These are phyloP conservation scores for Epinephelus malabaricus DNA, from an alignment of 2,797 vertebrate species.

Conservation along the genomic window DNA sequence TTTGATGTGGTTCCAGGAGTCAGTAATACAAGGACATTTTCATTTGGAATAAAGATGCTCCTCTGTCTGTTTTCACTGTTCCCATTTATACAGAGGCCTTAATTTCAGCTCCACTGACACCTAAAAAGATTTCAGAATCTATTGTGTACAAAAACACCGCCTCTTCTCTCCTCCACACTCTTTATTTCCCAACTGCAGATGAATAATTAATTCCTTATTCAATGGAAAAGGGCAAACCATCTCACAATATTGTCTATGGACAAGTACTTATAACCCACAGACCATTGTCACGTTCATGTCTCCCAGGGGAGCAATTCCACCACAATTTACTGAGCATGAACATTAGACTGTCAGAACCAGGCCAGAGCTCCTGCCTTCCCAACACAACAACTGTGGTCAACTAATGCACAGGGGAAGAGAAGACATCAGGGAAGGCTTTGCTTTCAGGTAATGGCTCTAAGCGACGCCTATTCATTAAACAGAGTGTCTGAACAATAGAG, in stretches of 20 bases:
- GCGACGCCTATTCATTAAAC: conserved; percentile 82
- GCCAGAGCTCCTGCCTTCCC: conserved; percentile 54
- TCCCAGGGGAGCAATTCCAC: conserved; percentile 78
- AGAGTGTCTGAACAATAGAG: conserved; percentile 80
- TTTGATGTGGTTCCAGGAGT: conserved; percentile 44
- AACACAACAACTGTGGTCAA: conserved; percentile 65
- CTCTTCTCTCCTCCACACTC: conserved; percentile 58
- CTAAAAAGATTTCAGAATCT: conserved; percentile 65
- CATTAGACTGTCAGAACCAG: conserved; percentile 70
- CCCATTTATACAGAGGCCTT: conserved; percentile 61
- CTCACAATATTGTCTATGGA: conserved; percentile 76
- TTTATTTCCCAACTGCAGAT: conserved; percentile 72
- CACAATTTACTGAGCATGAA: conserved; percentile 78
- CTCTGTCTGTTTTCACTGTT: conserved; percentile 40
- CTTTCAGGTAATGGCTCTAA: conserved; percentile 81
- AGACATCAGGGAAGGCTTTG: conserved; percentile 65
- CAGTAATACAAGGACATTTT: conserved; percentile 48
- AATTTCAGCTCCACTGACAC: conserved; percentile 64
- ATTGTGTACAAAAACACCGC: conserved; percentile 72
- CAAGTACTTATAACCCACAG: conserved; percentile 72
- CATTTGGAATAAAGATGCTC: conserved; percentile 57
- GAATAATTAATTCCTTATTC: conserved; percentile 83
- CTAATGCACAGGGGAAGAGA: conserved; percentile 63
- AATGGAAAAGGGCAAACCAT: conserved; percentile 74
- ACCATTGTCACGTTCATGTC: conserved; percentile 76